Percentiles rank a stretch among this genome's conserved stretches.
Conservation (phyloP, 2,888 invertebrate genomes). For the Ochropleura leucogaster region DNA sequence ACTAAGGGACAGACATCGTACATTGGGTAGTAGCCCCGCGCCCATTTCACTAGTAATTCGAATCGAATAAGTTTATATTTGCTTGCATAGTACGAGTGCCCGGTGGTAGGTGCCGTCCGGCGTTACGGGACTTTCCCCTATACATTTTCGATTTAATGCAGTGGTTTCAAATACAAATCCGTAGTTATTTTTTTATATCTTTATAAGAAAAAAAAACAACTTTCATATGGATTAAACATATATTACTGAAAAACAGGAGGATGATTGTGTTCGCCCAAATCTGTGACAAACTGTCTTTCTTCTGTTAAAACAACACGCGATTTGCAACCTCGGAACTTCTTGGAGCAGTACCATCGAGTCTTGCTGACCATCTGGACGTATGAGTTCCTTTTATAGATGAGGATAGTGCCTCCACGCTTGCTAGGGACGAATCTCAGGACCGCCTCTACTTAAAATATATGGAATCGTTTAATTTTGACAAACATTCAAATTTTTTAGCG, state of each 20-base stretch:
- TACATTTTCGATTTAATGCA: not conserved
- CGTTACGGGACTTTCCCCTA: too few relatives aligned
- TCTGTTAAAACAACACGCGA: slow-evolving; percentile 59
- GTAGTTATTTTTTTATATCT: not conserved
- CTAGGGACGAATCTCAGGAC: slow-evolving; percentile 54
- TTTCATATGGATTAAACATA: not conserved
- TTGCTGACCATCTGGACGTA: slow-evolving; percentile 60
- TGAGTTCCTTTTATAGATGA: slow-evolving; percentile 53
- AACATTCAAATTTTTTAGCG: not conserved
- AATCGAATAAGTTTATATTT: too few relatives aligned
- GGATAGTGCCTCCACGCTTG: slow-evolving; percentile 46
- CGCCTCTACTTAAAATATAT: slow-evolving; percentile 1
- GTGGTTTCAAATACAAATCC: not conserved
- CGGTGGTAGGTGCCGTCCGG: too few relatives aligned
- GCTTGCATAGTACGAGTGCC: too few relatives aligned
- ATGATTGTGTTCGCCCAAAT: slow-evolving; percentile 65
- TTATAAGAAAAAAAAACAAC: not conserved
- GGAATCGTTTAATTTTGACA: not conserved
- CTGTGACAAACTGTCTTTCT: slow-evolving; percentile 38
- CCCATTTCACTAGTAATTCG: too few relatives aligned
- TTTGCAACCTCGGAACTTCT: slow-evolving; percentile 67
- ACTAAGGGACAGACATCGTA: too few relatives aligned
- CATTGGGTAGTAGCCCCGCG: too few relatives aligned
- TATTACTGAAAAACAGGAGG: slow-evolving; percentile 3
- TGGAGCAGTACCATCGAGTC: slow-evolving; percentile 73